A percentile compares a stretch with the other conserved stretches of the same genome.
Conservation (phyloP, 2,113 vertebrate species). For the Dendrocopos noguchii region DNA sequence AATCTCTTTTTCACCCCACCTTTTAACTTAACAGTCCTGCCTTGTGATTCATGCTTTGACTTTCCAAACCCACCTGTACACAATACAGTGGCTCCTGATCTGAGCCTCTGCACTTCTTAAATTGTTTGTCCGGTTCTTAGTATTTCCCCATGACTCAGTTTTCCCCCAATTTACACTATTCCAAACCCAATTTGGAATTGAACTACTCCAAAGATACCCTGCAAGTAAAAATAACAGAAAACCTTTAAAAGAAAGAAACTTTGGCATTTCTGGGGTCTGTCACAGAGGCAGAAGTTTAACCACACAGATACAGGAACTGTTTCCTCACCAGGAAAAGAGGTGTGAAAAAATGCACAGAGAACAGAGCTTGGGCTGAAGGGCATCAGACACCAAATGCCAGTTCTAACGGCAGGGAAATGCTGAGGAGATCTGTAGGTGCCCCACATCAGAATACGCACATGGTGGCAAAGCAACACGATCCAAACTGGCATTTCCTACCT, state of each 20-base stretch:
- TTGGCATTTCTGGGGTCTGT: background rate
- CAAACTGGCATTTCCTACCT: slow-evolving; percentile 80
- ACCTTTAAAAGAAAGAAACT: background rate
- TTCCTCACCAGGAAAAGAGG: background rate
- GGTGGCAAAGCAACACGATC: background rate
- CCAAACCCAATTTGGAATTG: no score
- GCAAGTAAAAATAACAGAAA: background rate
- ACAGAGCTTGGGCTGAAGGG: background rate
- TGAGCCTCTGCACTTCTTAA: background rate
- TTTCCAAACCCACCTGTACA: background rate
- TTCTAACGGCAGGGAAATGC: background rate
- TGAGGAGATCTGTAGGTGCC: background rate
- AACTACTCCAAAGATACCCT: background rate
- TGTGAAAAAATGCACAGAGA: background rate
- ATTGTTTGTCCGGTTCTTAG: background rate
- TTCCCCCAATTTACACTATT: background rate
- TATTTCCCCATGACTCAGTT: background rate
- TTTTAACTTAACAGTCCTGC: no score
- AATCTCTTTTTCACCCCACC: no score
- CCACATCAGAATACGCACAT: background rate
- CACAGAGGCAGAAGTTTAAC: background rate
- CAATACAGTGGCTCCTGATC: background rate
- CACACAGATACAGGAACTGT: background rate
- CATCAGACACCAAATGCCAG: background rate
- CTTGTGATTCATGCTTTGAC: background rate